Conservation (phyloP, 2,888 invertebrate species). For the Sinohyriopsis cumingii region DNA sequence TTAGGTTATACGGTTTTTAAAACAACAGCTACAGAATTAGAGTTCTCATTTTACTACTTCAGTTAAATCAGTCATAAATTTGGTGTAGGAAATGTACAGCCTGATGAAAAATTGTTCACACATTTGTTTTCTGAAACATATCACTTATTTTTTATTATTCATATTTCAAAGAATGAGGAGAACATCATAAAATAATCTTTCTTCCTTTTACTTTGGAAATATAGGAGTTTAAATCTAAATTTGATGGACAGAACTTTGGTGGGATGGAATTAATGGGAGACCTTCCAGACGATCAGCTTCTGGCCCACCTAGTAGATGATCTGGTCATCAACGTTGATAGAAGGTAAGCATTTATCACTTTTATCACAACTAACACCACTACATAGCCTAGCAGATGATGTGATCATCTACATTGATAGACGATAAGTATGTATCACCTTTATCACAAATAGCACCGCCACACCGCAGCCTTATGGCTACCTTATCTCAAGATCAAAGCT, state of each 20-base stretch:
- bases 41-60: no score
- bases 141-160: neutral
- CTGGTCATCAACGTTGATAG: constrained; percentile 1
- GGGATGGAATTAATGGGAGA: neutral
- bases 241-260: neutral
- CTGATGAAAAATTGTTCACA: neutral
- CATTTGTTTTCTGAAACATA: no score
- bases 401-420: constrained; percentile 3
- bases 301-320: constrained; percentile 2
- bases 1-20: no score
- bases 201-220: no score
- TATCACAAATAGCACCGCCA: no score
- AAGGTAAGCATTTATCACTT: neutral
- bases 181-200: no score
- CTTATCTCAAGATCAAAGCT: no score
- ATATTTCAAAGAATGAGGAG: no score
- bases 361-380: neutral
- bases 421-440: constrained; percentile 1
- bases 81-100: neutral
- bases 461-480: no score
- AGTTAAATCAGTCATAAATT: no score
- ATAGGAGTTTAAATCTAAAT: no score
- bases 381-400: constrained; percentile 1
- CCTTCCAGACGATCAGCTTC: neutral
- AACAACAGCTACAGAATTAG: no score